Evolutionary conservation across 2,797 vertebrate genomes (phyloP).

Genomic region (Trichosurus vulpecula): DNA sequence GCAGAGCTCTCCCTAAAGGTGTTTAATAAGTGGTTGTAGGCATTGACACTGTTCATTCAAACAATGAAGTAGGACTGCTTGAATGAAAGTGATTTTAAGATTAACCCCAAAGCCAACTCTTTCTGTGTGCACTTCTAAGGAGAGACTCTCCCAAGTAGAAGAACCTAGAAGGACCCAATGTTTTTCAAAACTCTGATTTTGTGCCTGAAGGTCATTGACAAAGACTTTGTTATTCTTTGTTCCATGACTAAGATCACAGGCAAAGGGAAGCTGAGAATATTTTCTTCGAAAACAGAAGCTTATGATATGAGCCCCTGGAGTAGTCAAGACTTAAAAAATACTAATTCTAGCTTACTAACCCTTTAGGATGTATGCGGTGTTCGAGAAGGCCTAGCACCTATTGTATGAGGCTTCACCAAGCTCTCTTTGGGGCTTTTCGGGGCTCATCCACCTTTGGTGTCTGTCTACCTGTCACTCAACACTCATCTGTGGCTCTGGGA

Average conservation of each 20-base stretch:
- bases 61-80: not conserved
- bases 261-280: not conserved
- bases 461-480: not conserved
- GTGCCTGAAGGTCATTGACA: not conserved
- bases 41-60: not conserved
- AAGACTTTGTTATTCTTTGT: not conserved
- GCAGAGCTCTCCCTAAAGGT: not conserved
- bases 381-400: not conserved
- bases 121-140: not conserved
- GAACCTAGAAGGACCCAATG: not conserved
- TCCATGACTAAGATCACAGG: not conserved
- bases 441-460: not conserved
- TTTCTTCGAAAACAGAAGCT: not conserved
- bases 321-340: not conserved
- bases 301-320: not conserved
- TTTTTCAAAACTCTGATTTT: not conserved
- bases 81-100: not conserved
- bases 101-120: not conserved
- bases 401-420: not conserved
- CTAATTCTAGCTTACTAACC: not conserved
- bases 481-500: not conserved
- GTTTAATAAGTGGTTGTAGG: not conserved
- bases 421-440: not conserved
- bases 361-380: not conserved
- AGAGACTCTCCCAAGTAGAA: not conserved